These are phyloP conservation scores for Notodonta ziczac DNA, from an alignment of 2,888 invertebrate genomes.

Conservation along the genomic window DNA sequence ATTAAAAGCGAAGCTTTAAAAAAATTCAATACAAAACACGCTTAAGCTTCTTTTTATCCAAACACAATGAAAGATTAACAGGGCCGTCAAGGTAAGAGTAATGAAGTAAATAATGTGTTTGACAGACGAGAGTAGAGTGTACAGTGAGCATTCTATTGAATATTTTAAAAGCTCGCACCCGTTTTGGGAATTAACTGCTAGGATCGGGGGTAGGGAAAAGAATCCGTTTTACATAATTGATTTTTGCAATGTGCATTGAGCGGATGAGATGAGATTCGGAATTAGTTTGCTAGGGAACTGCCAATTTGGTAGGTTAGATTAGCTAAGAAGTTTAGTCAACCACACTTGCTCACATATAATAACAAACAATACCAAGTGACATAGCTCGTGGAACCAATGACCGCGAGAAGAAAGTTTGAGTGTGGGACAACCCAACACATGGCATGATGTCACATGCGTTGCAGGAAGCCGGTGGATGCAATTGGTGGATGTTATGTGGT, in stretches of 20 bases:
- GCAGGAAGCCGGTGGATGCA: no score
- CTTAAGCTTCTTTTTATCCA: conserved; percentile 55
- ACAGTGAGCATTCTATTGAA: conserved; percentile 59
- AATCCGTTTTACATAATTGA: conserved; percentile 23
- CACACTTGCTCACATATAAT: no score
- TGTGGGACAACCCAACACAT: no score
- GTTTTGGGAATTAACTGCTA: conserved; percentile 47
- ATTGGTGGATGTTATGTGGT: no score
- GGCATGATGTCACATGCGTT: no score
- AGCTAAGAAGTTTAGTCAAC: no score
- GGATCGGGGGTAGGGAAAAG: conserved; percentile 24
- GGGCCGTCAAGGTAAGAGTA: conserved; percentile 67
- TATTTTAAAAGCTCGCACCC: conserved; percentile 65
- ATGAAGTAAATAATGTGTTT: conserved; percentile 74
- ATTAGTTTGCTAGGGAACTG: background rate
- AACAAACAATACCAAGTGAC: no score
- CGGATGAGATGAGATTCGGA: conserved; percentile 3
- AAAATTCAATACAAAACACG: conserved; percentile 62
- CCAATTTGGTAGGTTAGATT: background rate
- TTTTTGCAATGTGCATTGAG: conserved; percentile 9
- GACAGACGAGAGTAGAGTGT: conserved; percentile 58
- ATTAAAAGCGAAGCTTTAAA: conserved; percentile 40
- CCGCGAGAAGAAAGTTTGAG: no score
- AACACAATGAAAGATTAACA: conserved; percentile 76
- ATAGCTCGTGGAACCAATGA: no score